Percentiles rank a stretch among this genome's conserved stretches.
Evolutionary conservation across 1,140 invertebrate species (phyloP).

Genomic region (Vanessa tameamea): DNA sequence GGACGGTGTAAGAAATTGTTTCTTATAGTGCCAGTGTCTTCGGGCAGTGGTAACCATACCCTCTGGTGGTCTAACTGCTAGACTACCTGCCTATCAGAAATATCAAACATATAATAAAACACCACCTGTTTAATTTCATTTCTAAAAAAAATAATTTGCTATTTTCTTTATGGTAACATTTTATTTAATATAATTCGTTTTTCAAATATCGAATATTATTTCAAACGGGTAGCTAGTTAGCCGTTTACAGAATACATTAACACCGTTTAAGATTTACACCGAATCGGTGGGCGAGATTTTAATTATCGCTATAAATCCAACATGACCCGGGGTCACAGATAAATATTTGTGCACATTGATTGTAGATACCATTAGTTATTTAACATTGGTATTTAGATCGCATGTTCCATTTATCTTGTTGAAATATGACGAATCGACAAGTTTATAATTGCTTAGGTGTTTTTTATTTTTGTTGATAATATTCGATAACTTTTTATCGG

Average conservation of each 20-base stretch:
- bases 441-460: background rate
- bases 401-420: conserved; percentile 1
- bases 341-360: conserved; percentile 47
- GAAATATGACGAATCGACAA: background rate
- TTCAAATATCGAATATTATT: background rate
- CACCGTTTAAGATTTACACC: conserved; percentile 36
- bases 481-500: no score
- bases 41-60: no score
- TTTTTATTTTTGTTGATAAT: no score
- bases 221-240: conserved; percentile 5
- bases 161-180: no score
- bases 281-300: conserved; percentile 36
- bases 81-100: no score
- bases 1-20: no score
- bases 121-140: no score
- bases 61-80: no score
- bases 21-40: no score
- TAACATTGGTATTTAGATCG: conserved; percentile 7
- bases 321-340: conserved; percentile 46
- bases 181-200: no score
- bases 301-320: conserved; percentile 47
- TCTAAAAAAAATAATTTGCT: no score
- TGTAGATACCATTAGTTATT: conserved; percentile 40
- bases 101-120: no score
- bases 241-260: conserved; percentile 35